Percentiles rank a stretch among this genome's conserved stretches.
Evolutionary conservation across 2,113 vertebrate species (phyloP).

Genomic region (Eptesicus fuscus): DNA sequence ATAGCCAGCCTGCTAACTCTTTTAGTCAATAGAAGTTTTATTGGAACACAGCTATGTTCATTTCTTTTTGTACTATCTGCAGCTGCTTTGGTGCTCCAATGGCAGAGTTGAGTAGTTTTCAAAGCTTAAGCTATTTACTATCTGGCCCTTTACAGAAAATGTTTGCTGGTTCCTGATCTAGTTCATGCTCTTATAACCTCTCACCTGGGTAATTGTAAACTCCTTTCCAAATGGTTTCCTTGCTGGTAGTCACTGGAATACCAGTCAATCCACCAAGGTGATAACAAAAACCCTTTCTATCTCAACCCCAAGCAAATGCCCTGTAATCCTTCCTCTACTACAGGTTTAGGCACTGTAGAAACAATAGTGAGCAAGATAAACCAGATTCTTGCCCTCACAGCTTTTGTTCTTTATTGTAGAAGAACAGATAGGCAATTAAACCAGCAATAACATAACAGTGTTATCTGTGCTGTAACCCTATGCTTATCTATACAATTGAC

Average conservation of each 20-base stretch:
- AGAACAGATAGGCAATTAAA: not conserved
- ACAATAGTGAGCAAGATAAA: not conserved
- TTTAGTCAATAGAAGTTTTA: conserved; percentile 12
- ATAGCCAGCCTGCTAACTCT: not conserved
- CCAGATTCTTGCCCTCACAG: not conserved
- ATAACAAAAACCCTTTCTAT: not conserved
- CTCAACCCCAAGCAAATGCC: not conserved
- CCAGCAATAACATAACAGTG: not conserved
- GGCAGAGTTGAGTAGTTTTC: not conserved
- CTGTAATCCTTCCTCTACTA: not conserved
- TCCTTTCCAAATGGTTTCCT: not conserved
- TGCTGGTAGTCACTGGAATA: not conserved
- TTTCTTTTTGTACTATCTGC: not conserved
- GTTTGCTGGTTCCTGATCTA: not conserved
- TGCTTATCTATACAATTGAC: not conserved
- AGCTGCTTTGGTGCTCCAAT: not conserved
- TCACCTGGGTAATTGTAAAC: not conserved
- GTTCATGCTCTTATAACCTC: not conserved
- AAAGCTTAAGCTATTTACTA: not conserved
- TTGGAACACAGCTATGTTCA: not conserved
- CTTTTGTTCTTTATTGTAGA: not conserved
- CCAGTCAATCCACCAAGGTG: not conserved
- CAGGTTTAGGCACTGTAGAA: not conserved
- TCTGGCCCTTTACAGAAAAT: not conserved
- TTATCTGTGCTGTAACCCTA: not conserved